These are phyloP conservation scores for Cynoglossus semilaevis DNA, from an alignment of 2,113 vertebrate genomes.

Conservation along the genomic window DNA sequence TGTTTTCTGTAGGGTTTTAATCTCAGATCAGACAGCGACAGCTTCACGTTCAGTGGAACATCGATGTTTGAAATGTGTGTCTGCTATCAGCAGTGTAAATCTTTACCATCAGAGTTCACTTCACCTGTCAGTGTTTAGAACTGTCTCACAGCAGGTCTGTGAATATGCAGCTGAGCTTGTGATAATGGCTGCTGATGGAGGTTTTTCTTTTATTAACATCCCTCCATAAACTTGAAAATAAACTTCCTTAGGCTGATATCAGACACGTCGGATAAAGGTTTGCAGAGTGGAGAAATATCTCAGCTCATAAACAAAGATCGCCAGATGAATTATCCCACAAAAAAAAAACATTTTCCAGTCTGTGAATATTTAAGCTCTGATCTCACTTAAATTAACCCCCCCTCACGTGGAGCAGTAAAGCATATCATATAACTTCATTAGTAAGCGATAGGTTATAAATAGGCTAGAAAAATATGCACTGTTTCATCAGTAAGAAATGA, in stretches of 20 bases:
- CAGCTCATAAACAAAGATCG: not conserved
- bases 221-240: too few species aligned
- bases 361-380: constrained; percentile 11
- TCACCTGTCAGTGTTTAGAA: constrained; percentile 25
- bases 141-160: constrained; percentile 27
- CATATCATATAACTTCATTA: constrained; percentile 9
- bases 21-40: too few species aligned
- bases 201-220: too few species aligned
- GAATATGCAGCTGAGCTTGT: constrained; percentile 2
- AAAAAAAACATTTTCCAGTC: constrained; percentile 16
- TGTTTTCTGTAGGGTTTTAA: too few species aligned
- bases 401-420: not conserved
- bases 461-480: not conserved
- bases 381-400: constrained; percentile 1
- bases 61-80: too few species aligned
- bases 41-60: too few species aligned
- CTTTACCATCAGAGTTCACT: constrained; percentile 20
- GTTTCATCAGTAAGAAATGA: not conserved
- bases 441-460: constrained; percentile 7
- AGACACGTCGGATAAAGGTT: too few species aligned
- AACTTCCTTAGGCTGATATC: too few species aligned
- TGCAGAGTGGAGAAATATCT: not conserved
- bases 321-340: constrained; percentile 1
- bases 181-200: constrained; percentile 11
- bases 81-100: constrained; percentile 13